These are phyloP conservation scores for Gambusia holbrooki DNA, from an alignment of 2,113 vertebrate species.

Conservation along the genomic window DNA sequence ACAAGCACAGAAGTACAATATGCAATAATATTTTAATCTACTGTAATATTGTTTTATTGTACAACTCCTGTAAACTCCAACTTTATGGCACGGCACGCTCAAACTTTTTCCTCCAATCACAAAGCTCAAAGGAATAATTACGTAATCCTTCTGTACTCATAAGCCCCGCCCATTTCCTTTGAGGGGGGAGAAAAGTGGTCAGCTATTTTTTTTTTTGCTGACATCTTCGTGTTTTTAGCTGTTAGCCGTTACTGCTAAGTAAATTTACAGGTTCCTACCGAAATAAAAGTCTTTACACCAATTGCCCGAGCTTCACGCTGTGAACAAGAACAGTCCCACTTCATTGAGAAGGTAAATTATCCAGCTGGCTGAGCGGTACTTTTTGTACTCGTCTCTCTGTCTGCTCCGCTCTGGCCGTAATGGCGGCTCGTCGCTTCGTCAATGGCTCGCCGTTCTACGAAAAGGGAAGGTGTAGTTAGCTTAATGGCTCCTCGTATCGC, in stretches of 20 bases:
- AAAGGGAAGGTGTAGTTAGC: constrained; percentile 80
- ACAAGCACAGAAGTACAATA: neutral
- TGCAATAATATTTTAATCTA: neutral
- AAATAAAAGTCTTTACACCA: constrained; percentile 41
- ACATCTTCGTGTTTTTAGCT: constrained; percentile 70
- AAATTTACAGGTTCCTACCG: constrained; percentile 46
- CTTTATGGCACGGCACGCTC: constrained; percentile 4
- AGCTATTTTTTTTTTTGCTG: constrained; percentile 73
- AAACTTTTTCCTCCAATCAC: constrained; percentile 71
- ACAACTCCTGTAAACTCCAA: neutral
- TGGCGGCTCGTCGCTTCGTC: constrained; percentile 73
- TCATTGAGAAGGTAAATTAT: constrained; percentile 70
- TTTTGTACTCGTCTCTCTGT: constrained; percentile 23
- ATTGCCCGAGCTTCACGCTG: constrained; percentile 48
- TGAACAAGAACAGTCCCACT: constrained; percentile 49
- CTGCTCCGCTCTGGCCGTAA: constrained; percentile 61
- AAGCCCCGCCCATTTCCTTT: constrained; percentile 72
- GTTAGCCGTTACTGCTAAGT: constrained; percentile 62
- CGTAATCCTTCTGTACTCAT: constrained; percentile 59
- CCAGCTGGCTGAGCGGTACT: constrained; percentile 6
- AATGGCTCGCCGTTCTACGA: constrained; percentile 71
- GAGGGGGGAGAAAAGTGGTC: constrained; percentile 59
- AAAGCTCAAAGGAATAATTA: constrained; percentile 27
- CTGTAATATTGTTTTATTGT: neutral
- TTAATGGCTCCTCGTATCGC: constrained; percentile 82